Conservation (phyloP, 2,888 invertebrate genomes). For the Apomyelois bistriatella region DNA sequence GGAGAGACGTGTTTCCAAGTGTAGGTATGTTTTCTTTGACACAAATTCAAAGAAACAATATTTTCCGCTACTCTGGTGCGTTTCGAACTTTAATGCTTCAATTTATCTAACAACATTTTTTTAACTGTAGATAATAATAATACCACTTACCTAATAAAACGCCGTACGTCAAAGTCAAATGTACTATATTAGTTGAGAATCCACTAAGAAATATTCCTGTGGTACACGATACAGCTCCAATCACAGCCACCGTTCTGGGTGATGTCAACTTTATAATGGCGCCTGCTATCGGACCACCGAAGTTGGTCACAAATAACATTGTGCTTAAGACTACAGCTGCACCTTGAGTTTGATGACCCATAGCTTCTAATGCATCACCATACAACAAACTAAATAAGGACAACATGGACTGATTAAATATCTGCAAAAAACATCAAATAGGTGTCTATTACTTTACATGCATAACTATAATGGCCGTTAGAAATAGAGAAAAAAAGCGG, state of each 20-base stretch:
- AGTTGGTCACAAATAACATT: constrained; percentile 82
- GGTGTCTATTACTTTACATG: neutral
- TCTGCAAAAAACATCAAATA: constrained; percentile 48
- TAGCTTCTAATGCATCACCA: constrained; percentile 81
- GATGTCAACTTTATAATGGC: constrained; percentile 79
- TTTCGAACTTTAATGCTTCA: too few species aligned
- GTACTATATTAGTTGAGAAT: constrained; percentile 63
- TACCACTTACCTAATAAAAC: constrained; percentile 62
- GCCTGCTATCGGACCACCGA: constrained; percentile 85
- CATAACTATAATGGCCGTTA: neutral
- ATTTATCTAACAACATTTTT: too few species aligned
- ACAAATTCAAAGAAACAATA: too few species aligned
- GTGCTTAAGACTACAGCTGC: constrained; percentile 84
- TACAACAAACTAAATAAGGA: constrained; percentile 86
- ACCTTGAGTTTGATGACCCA: constrained; percentile 83
- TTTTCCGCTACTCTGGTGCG: too few species aligned
- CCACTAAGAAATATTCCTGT: constrained; percentile 68
- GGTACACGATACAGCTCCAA: constrained; percentile 60
- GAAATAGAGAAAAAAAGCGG: too few species aligned
- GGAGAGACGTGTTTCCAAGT: too few species aligned
- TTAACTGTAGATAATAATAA: too few species aligned
- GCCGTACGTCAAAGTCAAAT: constrained; percentile 69
- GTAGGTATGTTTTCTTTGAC: too few species aligned
- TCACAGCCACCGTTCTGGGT: constrained; percentile 63
- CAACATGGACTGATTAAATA: constrained; percentile 85